Evolutionary conservation across 37 sponge, comb jelly and placozoan genomes (phyloP).

Genomic region (Amphimedon queenslandica): DNA sequence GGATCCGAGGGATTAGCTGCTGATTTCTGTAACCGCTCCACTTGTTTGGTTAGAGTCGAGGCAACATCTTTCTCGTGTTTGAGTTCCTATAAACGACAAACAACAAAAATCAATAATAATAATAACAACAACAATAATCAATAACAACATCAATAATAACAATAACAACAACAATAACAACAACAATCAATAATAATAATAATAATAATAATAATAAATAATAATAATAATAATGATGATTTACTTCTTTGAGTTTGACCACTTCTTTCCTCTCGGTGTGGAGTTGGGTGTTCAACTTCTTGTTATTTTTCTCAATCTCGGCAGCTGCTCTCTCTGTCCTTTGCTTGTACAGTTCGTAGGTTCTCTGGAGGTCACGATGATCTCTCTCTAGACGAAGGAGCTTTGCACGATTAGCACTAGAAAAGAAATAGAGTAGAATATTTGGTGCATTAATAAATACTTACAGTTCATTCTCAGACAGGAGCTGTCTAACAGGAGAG

Average conservation of each 20-base stretch:
- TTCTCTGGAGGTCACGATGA: constrained; percentile 59
- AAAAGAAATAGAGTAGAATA: not conserved
- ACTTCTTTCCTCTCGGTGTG: constrained; percentile 68
- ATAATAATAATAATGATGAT: not conserved
- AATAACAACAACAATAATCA: too few species aligned
- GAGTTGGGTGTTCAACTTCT: constrained; percentile 57
- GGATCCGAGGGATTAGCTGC: not conserved
- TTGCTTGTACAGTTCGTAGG: constrained; percentile 36
- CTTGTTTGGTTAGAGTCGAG: not conserved
- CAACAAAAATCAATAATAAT: too few species aligned
- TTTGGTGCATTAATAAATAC: constrained; percentile 13
- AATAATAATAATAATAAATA: not conserved
- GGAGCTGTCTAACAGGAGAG: constrained; percentile 16
- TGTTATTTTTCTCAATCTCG: constrained; percentile 64
- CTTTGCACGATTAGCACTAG: constrained; percentile 23
- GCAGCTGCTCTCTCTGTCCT: constrained; percentile 45
- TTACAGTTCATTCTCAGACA: constrained; percentile 44
- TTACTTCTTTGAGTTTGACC: constrained; percentile 75
- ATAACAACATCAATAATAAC: not conserved
- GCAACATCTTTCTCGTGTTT: constrained; percentile 10
- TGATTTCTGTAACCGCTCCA: not conserved
- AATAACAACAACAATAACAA: not conserved
- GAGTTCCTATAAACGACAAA: constrained; percentile 16
- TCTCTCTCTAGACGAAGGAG: constrained; percentile 69
- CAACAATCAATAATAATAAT: too few species aligned